These are phyloP conservation scores for Bemisia tabaci DNA, from an alignment of 1,140 invertebrate genomes.

Conservation along the genomic window DNA sequence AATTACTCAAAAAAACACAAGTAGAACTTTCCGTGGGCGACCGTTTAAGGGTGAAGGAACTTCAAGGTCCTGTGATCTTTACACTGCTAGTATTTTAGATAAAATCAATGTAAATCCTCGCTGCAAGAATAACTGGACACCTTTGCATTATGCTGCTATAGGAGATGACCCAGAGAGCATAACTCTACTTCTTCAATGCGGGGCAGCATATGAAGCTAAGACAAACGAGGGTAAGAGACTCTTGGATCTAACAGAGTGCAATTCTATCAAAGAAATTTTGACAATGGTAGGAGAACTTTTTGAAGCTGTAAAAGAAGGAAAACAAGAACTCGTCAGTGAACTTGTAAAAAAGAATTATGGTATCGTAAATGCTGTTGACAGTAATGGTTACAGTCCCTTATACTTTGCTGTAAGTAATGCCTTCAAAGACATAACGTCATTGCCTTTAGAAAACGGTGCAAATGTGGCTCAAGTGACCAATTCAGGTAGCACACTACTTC, in stretches of 20 bases:
- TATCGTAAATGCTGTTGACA: background rate
- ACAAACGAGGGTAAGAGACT: background rate
- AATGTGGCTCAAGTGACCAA: background rate
- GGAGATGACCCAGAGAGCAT: background rate
- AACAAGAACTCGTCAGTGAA: background rate
- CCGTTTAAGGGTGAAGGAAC: no score
- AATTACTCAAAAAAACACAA: no score
- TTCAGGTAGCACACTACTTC: background rate
- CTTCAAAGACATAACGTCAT: background rate
- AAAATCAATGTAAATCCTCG: background rate
- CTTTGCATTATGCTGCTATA: background rate
- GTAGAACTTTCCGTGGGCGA: no score
- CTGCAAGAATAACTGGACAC: background rate
- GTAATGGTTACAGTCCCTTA: background rate
- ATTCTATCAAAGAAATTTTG: background rate
- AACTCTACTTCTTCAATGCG: background rate
- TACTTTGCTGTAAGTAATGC: background rate
- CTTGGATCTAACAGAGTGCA: background rate
- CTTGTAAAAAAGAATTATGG: background rate
- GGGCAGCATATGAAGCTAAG: background rate
- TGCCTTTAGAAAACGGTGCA: background rate
- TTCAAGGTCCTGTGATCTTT: no score
- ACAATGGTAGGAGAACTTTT: background rate
- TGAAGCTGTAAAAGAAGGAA: background rate
- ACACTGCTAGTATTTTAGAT: background rate